phyloP scores from a whole-genome alignment of 2,113 vertebrate species.

The Osmerus mordax region DNA sequence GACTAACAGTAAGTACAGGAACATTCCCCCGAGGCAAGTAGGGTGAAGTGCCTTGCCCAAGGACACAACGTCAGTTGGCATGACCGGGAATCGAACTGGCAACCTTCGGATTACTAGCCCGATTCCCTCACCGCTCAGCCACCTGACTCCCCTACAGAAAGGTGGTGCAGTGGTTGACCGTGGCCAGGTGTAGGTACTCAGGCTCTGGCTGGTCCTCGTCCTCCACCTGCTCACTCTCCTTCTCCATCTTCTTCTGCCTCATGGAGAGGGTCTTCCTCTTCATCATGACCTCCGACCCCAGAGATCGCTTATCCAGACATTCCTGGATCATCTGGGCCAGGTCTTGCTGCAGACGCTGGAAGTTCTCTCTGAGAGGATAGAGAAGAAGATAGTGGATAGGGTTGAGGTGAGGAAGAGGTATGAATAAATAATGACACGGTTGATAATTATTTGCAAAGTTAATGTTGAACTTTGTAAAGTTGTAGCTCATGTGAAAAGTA shows the following conservation, averaged over 20 bases:
- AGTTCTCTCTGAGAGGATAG: constrained; percentile 81
- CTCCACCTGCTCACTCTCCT: constrained; percentile 6
- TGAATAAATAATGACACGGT: too few relatives aligned
- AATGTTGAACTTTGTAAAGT: too few relatives aligned
- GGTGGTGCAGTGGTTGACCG: constrained; percentile 73
- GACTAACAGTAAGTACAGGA: too few relatives aligned
- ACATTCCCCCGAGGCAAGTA: too few relatives aligned
- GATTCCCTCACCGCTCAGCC: too few relatives aligned
- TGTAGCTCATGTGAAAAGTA: too few relatives aligned
- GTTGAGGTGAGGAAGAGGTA: neutral
- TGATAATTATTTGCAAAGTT: too few relatives aligned
- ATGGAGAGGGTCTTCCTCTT: constrained; percentile 44
- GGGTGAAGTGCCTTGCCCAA: too few relatives aligned
- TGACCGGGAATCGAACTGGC: too few relatives aligned
- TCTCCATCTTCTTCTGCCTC: constrained; percentile 31
- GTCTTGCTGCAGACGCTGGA: constrained; percentile 86
- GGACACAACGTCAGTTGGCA: too few relatives aligned
- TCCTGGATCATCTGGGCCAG: constrained; percentile 84
- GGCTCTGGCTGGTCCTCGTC: constrained; percentile 53
- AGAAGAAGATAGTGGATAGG: neutral
- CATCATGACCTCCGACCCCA: constrained; percentile 43
- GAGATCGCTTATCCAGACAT: constrained; percentile 77
- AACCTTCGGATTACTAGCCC: too few relatives aligned
- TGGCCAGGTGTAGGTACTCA: constrained; percentile 88
- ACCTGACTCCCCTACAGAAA: too few relatives aligned